Evolutionary conservation across 2,888 invertebrate species (phyloP).

Genomic region (Hymenopus coronatus): DNA sequence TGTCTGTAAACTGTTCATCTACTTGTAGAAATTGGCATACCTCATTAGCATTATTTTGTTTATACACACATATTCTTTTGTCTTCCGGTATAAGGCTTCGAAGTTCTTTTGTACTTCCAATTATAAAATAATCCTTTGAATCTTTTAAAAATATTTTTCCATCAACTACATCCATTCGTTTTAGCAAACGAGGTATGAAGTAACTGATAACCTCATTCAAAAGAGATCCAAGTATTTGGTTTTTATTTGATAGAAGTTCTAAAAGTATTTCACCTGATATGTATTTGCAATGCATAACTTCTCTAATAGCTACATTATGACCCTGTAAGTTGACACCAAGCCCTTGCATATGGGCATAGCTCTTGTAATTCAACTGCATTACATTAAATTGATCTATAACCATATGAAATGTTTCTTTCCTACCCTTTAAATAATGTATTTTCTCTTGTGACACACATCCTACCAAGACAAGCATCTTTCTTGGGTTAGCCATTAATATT

Average conservation of each 20-base stretch:
- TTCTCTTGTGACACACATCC: background rate
- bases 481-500: background rate
- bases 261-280: background rate
- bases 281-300: background rate
- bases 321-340: background rate
- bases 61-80: background rate
- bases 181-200: background rate
- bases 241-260: background rate
- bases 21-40: background rate
- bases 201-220: background rate
- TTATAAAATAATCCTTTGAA: background rate
- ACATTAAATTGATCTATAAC: background rate
- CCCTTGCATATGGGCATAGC: background rate
- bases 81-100: background rate
- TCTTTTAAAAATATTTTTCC: background rate
- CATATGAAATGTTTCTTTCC: background rate
- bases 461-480: background rate
- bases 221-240: background rate
- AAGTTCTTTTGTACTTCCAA: background rate
- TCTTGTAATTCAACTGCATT: background rate
- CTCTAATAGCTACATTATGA: background rate
- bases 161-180: background rate
- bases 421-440: background rate
- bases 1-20: background rate
- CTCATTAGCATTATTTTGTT: background rate